Base-by-base conservation (phyloP, 2,113 vertebrate genomes). In the Desmodus rotundus region DNA sequence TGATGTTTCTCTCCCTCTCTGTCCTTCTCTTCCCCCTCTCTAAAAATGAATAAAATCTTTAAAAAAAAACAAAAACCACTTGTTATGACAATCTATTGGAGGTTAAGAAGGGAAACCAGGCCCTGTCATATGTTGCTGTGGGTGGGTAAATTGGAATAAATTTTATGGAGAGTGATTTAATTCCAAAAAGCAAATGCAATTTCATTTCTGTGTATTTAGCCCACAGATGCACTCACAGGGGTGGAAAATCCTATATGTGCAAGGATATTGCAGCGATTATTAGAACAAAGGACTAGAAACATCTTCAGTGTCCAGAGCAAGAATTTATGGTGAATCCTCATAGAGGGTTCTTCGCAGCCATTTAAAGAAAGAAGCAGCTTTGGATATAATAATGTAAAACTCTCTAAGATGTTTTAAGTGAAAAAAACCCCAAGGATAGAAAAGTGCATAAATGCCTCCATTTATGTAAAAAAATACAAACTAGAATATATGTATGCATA, bases 151-250 rank as follows among this genome's bases (percentile, higher is more conserved):
- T 38, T 31, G 54, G 54, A 58, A 38, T 2, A 19, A 38, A 67
- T 91, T 93, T 78, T 83, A 38, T 56, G 86, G 87, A 89, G 74
- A 96, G 58, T 87, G 89, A 74, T 91, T 93, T 76, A 73, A 94
- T 89, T 87, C 87, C 83, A 70, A 86, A 91, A 89, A 74, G 93
- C 93, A 96, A 88, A 95, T 47, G 77, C 73, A 82, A 70, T 94
- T 94, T 89, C 19, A 68, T 93, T 89, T 93, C 82, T 76, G 33
- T 91, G 68, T 76, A 28, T 87, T 94, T 83, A 73, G 84, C 58
- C 38, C 82, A 67, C 28, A 87, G 67, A 90, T 77, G 87, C 12
- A 52, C 70, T 88, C 90, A 67, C 52, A 63, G 52, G 52, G 61
- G 61, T 74, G 73, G 81, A 63, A 83, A 58, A 43, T 47, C 52